phyloP scores from a whole-genome alignment of 2,113 vertebrate genomes.

The Numida meleagris region DNA sequence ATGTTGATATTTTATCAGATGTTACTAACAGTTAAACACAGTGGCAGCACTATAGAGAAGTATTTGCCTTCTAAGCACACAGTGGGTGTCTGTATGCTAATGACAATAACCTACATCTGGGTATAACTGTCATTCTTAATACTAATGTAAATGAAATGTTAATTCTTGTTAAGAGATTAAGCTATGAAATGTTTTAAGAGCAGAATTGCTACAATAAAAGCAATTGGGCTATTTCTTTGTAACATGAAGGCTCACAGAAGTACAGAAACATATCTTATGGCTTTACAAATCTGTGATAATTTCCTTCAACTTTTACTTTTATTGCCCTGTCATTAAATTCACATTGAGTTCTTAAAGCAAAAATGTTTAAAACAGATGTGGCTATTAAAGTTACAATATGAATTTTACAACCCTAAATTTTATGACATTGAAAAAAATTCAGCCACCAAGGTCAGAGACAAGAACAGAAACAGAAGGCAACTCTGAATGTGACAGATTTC shows the following conservation, averaged over 20 bases:
- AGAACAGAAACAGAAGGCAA: constrained; percentile 58
- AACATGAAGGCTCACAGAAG: constrained; percentile 78
- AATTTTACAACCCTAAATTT: constrained; percentile 84
- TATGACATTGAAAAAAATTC: constrained; percentile 79
- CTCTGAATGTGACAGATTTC: constrained; percentile 37
- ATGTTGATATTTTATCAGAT: background rate
- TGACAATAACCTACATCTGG: background rate
- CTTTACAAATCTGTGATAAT: constrained; percentile 88
- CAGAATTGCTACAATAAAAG: constrained; percentile 72
- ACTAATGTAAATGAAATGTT: constrained; percentile 68
- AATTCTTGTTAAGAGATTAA: constrained; percentile 75
- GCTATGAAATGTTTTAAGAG: constrained; percentile 71
- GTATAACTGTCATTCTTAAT: constrained; percentile 36
- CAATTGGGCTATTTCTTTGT: constrained; percentile 77
- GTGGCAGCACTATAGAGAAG: background rate
- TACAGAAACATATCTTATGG: constrained; percentile 78
- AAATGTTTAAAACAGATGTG: constrained; percentile 89
- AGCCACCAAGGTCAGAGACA: constrained; percentile 74
- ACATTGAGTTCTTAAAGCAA: constrained; percentile 84
- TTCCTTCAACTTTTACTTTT: constrained; percentile 86
- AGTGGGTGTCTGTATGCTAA: background rate
- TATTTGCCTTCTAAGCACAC: background rate
- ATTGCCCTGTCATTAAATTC: constrained; percentile 82
- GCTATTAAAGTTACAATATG: constrained; percentile 85
- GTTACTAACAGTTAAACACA: background rate